Base-by-base conservation (phyloP, 2,888 invertebrate genomes). In the Sepioteuthis lessoniana region DNA sequence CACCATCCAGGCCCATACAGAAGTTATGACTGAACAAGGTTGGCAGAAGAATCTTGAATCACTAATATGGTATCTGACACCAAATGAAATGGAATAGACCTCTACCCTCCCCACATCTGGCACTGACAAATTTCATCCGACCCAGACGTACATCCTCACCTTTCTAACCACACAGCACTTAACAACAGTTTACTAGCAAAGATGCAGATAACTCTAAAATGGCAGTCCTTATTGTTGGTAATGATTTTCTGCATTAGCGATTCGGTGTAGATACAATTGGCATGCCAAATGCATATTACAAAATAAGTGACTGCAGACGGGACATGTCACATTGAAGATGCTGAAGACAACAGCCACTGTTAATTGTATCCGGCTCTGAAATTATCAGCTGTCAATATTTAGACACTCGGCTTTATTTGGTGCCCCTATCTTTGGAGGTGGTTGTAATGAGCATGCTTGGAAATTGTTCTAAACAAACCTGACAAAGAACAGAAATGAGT, bases 291-390 rank as follows among this genome's bases (percentile, higher is more conserved):
- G 76, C 76, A 76, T 76, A 76, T 76, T 76, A 76, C n/a, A 19
- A 76, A 76, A 35, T 76, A 76, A 76, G 76, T 76, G 76, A 76
- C 76, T 76, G 76, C 76, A 13, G 76, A 76, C 76, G 76, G 76
- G 76, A 35, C n/a, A 76, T 35, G 76, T 76, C 76, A 76, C 76
- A 76, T 76, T 35, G n/a, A n/a, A n/a, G 19, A 76, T 19, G n/a
- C 76, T 19, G 76, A 76, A n/a, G 76, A 76, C 76, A 76, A 76
- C n/a, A 4, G 76, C 76, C 76, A 16, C 76, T n/a, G 76, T 76
- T 76, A 76, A 76, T 76, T 76, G 76, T 76, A 76, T 76, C 76
- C 76, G n/a, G 76, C 76, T 76, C 76, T n/a, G n/a, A 76, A 76
- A 76, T 76, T 76, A 76, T 13, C 76, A 13, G n/a, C n/a, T 76